These are phyloP conservation scores for Chrysolina americana DNA, from an alignment of 2,888 invertebrate genomes.

Conservation along the genomic window DNA sequence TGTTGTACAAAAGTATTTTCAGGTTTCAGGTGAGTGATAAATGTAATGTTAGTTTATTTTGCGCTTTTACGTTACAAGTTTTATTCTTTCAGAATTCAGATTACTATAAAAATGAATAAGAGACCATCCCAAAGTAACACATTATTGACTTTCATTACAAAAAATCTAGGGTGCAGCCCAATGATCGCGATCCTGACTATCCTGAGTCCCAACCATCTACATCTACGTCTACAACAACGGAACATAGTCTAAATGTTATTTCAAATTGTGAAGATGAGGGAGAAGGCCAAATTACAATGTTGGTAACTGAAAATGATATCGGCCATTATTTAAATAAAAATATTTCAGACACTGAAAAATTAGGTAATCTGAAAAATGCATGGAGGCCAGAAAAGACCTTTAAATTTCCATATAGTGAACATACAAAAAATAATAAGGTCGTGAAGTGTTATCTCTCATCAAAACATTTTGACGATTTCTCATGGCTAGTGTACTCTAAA, in stretches of 20 bases:
- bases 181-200: not conserved
- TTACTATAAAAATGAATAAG: not conserved
- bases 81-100: not conserved
- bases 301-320: not conserved
- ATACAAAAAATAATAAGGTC: too few relatives aligned
- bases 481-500: not conserved
- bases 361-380: too few relatives aligned
- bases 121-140: conserved; percentile 1
- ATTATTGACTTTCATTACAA: not conserved
- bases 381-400: too few relatives aligned
- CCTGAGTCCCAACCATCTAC: not conserved
- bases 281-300: not conserved
- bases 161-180: not conserved
- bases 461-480: not conserved
- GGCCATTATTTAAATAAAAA: not conserved
- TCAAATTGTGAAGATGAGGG: too few relatives aligned
- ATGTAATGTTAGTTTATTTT: not conserved
- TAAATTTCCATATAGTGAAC: too few relatives aligned
- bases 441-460: too few relatives aligned
- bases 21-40: conserved; percentile 2
- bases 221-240: not conserved
- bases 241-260: not conserved
- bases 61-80: not conserved
- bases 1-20: not conserved
- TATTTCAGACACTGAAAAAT: too few relatives aligned